Base-by-base conservation (phyloP, 2,113 vertebrate species). In the Marcusenius ussheri region DNA sequence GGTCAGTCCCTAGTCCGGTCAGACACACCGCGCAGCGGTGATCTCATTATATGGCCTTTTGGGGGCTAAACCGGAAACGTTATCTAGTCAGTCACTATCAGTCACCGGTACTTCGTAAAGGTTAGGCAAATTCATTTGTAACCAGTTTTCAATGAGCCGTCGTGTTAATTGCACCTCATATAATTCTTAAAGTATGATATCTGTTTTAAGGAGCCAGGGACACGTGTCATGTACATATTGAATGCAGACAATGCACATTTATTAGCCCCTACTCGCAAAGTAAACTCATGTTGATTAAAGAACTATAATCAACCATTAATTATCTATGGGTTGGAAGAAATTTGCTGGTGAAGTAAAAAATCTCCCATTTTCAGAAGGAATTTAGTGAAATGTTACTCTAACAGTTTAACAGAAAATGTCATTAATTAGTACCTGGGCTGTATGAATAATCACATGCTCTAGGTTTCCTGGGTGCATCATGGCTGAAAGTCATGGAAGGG, bases 1-100 rank as follows among this genome's bases (percentile, higher is more conserved):
- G 93, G 98, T 99, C 90, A 96, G 97, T 97, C 91, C 88, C 89
- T 17, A 1, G 93, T 86, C 35, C 1, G 10, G n/a, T 45, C 17
- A 53, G 2, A 42, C 56, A 13, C n/a, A 0, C 62, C n/a, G 0
- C 1, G 3, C 19, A 70, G 27, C 62, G 11, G 19, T 62, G 7
- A 58, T 80, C 17, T 19, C 7, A 80, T 80, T 50, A 88, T 21
- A 24, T 11, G 17, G 27, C 66, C 39, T 56, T 42, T 58, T 8
- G 7, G 45, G 45, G 8, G n/a, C 70, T 2, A 85, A 85, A 31
- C 42, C 11, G 0, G 21, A 89, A 56, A 24, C 6, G 9, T 51
- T 50, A 15, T 80, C 10, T 2, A 80, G 19, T 80, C 31, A 42
- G 74, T 80, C 62, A 31, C 62, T n/a, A n/a, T 62, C 62, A 13